Evolutionary conservation across 2,888 invertebrate species (phyloP).

Genomic region (Thecocarcelia acutangulata): DNA sequence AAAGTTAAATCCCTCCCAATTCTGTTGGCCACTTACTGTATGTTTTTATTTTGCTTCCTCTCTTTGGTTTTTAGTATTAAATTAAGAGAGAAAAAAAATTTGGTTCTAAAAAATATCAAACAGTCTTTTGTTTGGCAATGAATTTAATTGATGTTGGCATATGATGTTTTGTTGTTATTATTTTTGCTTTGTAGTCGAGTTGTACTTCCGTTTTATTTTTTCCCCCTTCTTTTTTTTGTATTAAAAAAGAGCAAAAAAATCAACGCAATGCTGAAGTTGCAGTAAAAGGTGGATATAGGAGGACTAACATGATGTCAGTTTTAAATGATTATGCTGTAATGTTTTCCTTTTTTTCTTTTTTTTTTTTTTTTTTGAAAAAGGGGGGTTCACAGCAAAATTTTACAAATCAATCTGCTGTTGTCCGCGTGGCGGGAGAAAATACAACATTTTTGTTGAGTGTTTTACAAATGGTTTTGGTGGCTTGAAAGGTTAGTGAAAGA

Average conservation of each 20-base stretch:
- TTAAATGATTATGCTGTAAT: slow-evolving; percentile 16
- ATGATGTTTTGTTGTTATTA: slow-evolving; percentile 49
- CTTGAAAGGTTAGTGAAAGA: background rate
- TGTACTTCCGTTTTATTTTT: slow-evolving; percentile 14
- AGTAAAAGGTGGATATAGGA: background rate
- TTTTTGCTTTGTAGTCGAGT: slow-evolving; percentile 36
- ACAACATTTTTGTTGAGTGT: slow-evolving; percentile 45
- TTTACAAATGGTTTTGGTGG: slow-evolving; percentile 28
- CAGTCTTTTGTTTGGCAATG: slow-evolving; percentile 77
- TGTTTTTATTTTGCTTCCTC: slow-evolving; percentile 72
- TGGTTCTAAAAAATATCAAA: slow-evolving; percentile 72
- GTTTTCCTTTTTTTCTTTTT: background rate
- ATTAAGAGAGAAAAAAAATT: background rate
- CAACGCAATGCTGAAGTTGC: background rate
- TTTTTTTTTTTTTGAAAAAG: too few species aligned
- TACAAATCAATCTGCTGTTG: slow-evolving; percentile 26
- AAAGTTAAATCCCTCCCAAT: background rate
- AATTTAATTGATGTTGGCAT: slow-evolving; percentile 78
- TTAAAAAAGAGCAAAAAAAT: slow-evolving; percentile 6
- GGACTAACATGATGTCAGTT: slow-evolving; percentile 1
- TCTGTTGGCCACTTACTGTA: background rate
- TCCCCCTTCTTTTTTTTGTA: background rate
- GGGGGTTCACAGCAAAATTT: background rate
- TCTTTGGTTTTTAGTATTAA: background rate
- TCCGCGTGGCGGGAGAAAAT: slow-evolving; percentile 12